A percentile compares a stretch with the other conserved stretches of the same genome.
Evolutionary conservation across 2,113 vertebrate genomes (phyloP).

Genomic region (Gobiocypris rarus): DNA sequence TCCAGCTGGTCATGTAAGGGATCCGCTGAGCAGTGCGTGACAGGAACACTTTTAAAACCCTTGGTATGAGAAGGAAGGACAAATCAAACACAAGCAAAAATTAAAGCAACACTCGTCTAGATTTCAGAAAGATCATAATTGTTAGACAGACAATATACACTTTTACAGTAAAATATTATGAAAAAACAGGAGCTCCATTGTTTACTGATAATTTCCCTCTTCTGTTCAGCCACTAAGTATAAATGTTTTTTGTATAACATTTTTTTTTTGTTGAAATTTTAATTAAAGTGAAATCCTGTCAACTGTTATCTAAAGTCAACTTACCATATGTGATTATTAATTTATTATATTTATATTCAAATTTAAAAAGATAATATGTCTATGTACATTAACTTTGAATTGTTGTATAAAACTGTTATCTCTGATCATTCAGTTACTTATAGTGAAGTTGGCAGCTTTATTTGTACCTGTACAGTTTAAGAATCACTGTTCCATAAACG

Average conservation of each 20-base stretch:
- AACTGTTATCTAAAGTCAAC: no score
- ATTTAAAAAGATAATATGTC: neutral
- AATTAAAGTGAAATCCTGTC: no score
- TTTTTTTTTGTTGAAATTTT: no score
- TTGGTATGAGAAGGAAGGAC: slow-evolving; percentile 59
- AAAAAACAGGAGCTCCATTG: no score
- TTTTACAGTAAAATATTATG: no score
- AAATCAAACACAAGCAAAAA: slow-evolving; percentile 30
- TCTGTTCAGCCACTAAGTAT: no score
- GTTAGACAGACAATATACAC: no score
- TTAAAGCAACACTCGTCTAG: neutral
- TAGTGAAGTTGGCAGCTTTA: neutral
- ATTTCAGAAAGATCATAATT: neutral
- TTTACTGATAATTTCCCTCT: no score
- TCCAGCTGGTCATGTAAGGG: slow-evolving; percentile 96
- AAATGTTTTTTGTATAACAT: no score
- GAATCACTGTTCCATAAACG: slow-evolving; percentile 93
- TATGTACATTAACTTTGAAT: neutral
- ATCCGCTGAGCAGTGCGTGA: slow-evolving; percentile 94
- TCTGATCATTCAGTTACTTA: neutral
- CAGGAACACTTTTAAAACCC: slow-evolving; percentile 96
- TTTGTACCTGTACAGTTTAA: slow-evolving; percentile 95
- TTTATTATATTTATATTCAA: neutral
- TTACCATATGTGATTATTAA: neutral
- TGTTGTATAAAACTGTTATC: neutral